Percentiles rank a stretch among this genome's conserved stretches.
Evolutionary conservation across 2,113 vertebrate genomes (phyloP).

Genomic region (Heliornis fulica): DNA sequence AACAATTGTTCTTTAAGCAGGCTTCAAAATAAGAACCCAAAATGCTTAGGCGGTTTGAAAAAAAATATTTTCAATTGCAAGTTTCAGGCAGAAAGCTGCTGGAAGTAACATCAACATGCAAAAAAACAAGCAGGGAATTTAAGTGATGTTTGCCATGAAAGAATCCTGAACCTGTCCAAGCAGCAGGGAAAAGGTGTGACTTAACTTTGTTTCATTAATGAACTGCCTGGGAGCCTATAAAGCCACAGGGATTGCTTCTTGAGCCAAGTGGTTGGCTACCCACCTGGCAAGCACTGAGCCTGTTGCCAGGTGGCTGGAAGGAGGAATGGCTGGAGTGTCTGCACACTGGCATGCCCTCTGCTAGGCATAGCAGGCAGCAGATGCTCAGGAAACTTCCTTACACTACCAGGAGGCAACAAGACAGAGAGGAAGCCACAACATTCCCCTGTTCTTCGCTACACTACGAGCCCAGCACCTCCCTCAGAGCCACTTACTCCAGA

Average conservation of each 20-base stretch:
- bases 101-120: not conserved
- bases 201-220: not conserved
- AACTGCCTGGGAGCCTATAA: not conserved
- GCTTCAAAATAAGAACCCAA: not conserved
- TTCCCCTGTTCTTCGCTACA: not conserved
- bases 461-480: not conserved
- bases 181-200: not conserved
- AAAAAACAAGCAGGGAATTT: not conserved
- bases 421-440: not conserved
- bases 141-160: not conserved
- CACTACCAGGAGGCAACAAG: not conserved
- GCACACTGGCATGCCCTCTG: constrained; percentile 5
- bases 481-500: not conserved
- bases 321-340: not conserved
- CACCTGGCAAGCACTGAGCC: not conserved
- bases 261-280: not conserved
- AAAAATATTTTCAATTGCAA: not conserved
- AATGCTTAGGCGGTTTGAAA: not conserved
- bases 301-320: not conserved
- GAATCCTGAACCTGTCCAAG: not conserved
- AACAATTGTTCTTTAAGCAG: not conserved
- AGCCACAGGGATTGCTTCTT: not conserved
- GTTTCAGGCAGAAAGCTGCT: not conserved
- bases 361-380: not conserved
- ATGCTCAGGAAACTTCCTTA: not conserved